These are phyloP conservation scores for Blastomussa wellsi DNA, from an alignment of 92 coral and sea anemone species.

Conservation along the genomic window DNA sequence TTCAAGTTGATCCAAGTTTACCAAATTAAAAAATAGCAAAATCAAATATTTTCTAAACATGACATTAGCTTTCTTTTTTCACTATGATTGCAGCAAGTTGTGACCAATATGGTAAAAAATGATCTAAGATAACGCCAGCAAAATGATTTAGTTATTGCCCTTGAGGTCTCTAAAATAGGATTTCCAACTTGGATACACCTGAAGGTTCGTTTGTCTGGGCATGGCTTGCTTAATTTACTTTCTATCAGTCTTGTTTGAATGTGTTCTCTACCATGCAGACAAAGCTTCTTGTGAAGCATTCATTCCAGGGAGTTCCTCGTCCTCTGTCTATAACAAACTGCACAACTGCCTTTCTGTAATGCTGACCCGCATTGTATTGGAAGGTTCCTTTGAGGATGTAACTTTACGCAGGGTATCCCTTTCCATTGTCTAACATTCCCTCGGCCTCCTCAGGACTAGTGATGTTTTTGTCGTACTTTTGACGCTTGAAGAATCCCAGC, in stretches of 20 bases:
- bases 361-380: neutral
- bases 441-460: slow-evolving; percentile 59
- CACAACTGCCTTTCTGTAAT: neutral
- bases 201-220: neutral
- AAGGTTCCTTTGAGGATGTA: neutral
- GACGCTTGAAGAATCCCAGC: slow-evolving; percentile 96
- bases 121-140: neutral
- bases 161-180: neutral
- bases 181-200: neutral
- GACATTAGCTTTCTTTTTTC: neutral
- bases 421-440: slow-evolving; percentile 59
- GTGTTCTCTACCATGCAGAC: too few species aligned
- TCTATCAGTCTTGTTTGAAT: neutral
- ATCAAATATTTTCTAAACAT: neutral
- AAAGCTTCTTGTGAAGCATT: neutral
- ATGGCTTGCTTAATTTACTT: neutral
- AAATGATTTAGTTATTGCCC: neutral
- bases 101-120: neutral
- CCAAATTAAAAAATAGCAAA: neutral
- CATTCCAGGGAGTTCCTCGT: neutral
- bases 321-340: neutral
- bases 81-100: too few species aligned
- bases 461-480: slow-evolving; percentile 76
- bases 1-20: neutral
- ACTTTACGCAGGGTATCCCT: neutral